These are phyloP conservation scores for Lophura nycthemera DNA, from an alignment of 2,113 vertebrate genomes.

Conservation along the genomic window DNA sequence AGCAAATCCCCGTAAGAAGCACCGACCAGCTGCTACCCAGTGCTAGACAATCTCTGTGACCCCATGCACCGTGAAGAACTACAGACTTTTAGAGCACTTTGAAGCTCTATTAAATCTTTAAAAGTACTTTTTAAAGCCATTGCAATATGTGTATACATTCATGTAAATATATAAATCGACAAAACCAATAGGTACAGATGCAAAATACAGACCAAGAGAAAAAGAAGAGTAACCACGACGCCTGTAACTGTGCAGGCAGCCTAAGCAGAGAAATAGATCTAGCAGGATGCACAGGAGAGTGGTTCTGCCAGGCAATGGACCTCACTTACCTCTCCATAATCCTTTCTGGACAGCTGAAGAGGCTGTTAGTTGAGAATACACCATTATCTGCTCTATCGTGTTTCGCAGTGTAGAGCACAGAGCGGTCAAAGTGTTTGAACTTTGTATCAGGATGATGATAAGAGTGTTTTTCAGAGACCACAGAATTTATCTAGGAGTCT, in stretches of 20 bases:
- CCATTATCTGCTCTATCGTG: not conserved
- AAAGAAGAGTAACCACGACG: not conserved
- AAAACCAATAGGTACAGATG: not conserved
- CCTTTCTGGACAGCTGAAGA: not conserved
- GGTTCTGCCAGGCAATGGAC: rapidly evolving
- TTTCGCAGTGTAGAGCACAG: not conserved
- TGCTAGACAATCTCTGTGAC: not conserved
- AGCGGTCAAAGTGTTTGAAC: not conserved
- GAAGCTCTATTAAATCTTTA: not conserved
- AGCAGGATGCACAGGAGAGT: not conserved
- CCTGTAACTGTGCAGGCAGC: not conserved
- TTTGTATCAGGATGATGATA: not conserved
- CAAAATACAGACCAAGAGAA: not conserved
- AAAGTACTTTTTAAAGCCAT: not conserved
- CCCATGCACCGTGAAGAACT: not conserved
- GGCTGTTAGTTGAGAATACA: not conserved
- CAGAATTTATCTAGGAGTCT: not conserved
- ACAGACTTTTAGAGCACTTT: not conserved
- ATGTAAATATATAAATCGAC: not conserved
- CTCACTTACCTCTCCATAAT: not conserved
- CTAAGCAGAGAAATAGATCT: not conserved
- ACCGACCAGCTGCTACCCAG: not conserved
- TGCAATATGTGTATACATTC: not conserved
- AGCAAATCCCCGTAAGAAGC: not conserved
- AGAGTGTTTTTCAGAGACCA: not conserved